Base-by-base conservation (phyloP, 2,797 vertebrate species). In the Hemitrygon akajei region DNA sequence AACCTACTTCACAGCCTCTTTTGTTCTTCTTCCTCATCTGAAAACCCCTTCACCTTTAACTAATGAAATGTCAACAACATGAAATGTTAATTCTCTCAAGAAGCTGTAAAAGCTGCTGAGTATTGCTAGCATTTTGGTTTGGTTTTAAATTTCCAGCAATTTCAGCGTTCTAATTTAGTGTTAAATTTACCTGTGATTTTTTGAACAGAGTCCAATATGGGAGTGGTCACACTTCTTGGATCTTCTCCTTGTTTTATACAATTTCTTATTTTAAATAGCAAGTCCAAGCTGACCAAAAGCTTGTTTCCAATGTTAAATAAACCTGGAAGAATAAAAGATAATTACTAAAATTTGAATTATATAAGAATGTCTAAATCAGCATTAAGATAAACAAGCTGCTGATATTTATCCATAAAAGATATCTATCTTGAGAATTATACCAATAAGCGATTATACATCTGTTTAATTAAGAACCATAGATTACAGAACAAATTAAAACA, bases 251-350 rank as follows among this genome's bases (percentile, higher is more conserved):
- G 95, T 95, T 96, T 98, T 95, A 99, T 97, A 94, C 97, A 96
- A 95, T 96, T 97, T 95, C 99, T 97, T 95, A 99, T 97, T 95
- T 97, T 98, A 95, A 99, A 97, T 93, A 99, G 97, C 94, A 99
- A 97, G 95, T 99, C 98, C 79, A 99, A 96, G 94, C 98, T 99
- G 95, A 99, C 98, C n/a, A 99, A 96, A 93, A 99, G 95, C 95
- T 97, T 98, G 95, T 99, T 99, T 14, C 99, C 98, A 94, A 99
- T 97, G 93, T 99, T 99, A 96, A 99, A 99, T 95, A 99, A 97
- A 95, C 98, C 99, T 99, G 96, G 37, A 73, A 58, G 1, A n/a
- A 40, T 14, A 91, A 40, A 5, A 1, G 37, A 10, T 73, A 73
- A 91, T 91, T 37, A 60, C n/a, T 20, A 91, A 69, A 34, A 37